Conservation (phyloP, 2,888 invertebrate species). For the Napeogenes inachia region DNA sequence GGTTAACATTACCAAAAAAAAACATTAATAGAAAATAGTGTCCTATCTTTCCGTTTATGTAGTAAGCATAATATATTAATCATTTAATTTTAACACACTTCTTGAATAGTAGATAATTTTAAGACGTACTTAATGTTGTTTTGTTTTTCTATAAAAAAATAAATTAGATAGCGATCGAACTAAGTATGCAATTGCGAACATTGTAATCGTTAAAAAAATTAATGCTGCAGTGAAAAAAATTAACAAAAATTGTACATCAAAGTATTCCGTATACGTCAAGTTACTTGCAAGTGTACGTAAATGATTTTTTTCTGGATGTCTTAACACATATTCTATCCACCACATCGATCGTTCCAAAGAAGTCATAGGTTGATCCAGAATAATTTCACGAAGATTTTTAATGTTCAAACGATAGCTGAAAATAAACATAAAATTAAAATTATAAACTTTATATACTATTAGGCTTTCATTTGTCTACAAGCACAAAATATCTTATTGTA, state of each 20-base stretch:
- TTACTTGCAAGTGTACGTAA: conserved; percentile 50
- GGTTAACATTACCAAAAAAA: no score
- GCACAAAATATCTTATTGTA: no score
- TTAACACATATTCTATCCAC: conserved; percentile 61
- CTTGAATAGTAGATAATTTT: no score
- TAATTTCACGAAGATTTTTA: conserved; percentile 35
- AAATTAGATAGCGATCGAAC: not conserved
- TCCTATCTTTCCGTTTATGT: no score
- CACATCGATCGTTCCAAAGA: conserved; percentile 59
- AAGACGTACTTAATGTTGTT: not conserved
- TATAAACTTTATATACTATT: no score
- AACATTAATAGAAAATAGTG: no score
- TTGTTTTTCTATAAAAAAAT: not conserved
- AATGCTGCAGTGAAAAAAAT: conserved; percentile 3
- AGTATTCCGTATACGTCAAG: conserved; percentile 38
- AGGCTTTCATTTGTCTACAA: no score
- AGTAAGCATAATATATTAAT: no score
- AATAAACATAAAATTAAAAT: conserved; percentile 1
- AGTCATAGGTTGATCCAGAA: conserved; percentile 50
- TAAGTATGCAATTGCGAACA: not conserved
- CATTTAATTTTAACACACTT: no score
- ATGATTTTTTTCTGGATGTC: conserved; percentile 56
- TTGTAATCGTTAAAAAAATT: not conserved
- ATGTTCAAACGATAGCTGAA: conserved; percentile 34
- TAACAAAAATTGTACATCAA: conserved; percentile 39